A percentile compares a stretch with the other conserved stretches of the same genome.
These are phyloP conservation scores for Stegophylla sp. DNA, from an alignment of 2,888 invertebrate genomes.

Conservation along the genomic window DNA sequence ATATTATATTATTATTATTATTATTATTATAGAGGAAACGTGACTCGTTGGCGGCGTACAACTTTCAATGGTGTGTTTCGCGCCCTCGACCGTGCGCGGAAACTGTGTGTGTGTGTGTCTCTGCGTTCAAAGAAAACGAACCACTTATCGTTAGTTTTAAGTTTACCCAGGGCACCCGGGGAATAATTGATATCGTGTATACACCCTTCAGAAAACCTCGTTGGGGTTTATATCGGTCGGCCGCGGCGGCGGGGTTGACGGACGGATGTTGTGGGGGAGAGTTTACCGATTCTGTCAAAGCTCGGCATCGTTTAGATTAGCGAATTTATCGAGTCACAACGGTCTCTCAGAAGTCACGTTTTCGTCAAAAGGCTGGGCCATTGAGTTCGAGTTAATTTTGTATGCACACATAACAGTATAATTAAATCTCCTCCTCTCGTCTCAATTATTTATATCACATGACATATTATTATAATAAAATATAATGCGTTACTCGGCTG, in stretches of 20 bases:
- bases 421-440: constrained; percentile 23
- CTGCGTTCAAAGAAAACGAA: background rate
- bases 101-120: no score
- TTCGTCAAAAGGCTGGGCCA: background rate
- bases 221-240: background rate
- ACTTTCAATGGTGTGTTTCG: background rate
- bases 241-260: background rate
- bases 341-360: constrained; percentile 9
- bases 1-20: no score
- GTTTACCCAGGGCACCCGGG: background rate
- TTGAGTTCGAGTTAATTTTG: constrained; percentile 33
- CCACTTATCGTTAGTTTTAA: background rate
- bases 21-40: constrained; percentile 20
- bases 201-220: background rate
- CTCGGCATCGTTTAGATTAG: constrained; percentile 36
- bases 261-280: background rate
- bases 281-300: constrained; percentile 20
- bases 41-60: constrained; percentile 33
- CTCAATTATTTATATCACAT: background rate
- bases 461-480: background rate
- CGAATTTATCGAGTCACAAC: constrained; percentile 18
- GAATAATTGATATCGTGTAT: background rate
- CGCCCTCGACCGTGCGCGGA: background rate
- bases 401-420: constrained; percentile 26
- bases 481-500: background rate